Percentiles rank a stretch among this genome's conserved stretches.
phyloP scores from a whole-genome alignment of 2,113 vertebrate species.

The Bombycilla garrulus region DNA sequence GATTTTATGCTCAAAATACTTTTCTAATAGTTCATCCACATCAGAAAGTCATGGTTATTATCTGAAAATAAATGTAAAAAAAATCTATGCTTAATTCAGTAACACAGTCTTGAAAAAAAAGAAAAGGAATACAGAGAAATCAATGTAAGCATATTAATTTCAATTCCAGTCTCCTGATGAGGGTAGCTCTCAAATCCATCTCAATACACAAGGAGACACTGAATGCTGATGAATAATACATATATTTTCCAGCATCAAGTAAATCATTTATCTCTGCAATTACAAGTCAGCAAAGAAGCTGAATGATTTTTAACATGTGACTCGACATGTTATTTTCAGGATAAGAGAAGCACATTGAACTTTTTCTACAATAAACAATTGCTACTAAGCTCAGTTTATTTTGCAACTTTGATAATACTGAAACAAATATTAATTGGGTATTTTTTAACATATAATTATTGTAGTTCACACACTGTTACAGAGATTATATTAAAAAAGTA shows the following conservation, averaged over 20 bases:
- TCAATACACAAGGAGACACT: conserved; percentile 2
- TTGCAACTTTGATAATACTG: conserved; percentile 7
- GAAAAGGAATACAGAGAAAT: conserved; percentile 1
- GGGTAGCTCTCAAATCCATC: background rate
- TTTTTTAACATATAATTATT: background rate
- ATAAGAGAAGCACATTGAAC: background rate
- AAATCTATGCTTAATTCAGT: background rate
- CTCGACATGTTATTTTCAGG: background rate
- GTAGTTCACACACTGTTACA: background rate
- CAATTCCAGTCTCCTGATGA: background rate
- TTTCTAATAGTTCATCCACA: background rate
- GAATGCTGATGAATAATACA: conserved; percentile 39
- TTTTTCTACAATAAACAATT: conserved; percentile 1
- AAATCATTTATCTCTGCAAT: conserved; percentile 11
- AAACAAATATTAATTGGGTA: background rate
- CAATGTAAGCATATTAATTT: background rate
- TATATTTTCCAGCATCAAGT: conserved; percentile 7
- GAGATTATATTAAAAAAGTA: background rate
- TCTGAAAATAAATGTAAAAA: background rate
- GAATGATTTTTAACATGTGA: background rate
- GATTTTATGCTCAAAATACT: background rate
- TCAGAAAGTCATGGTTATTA: background rate
- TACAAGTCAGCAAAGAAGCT: conserved; percentile 17
- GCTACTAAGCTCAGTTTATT: conserved; percentile 38
- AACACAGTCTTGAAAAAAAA: background rate